A percentile compares a stretch with the other conserved stretches of the same genome.
phyloP scores from a whole-genome alignment of 2,888 invertebrate species.

The Vannuccia rotundouncinata region DNA sequence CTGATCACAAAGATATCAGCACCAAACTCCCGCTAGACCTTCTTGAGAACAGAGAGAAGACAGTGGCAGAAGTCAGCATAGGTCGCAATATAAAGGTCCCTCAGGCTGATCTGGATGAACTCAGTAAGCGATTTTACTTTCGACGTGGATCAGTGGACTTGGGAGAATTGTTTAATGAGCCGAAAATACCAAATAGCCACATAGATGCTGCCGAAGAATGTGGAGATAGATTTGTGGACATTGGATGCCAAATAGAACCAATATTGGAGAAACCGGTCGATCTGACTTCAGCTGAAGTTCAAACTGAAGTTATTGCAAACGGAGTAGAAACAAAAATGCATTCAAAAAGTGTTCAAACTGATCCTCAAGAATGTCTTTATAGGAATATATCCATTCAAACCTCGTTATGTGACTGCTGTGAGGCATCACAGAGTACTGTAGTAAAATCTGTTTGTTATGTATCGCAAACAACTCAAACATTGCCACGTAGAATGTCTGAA shows the following conservation, averaged over 20 bases:
- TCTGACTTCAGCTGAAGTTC: not conserved
- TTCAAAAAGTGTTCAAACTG: too few species aligned
- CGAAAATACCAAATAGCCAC: not conserved
- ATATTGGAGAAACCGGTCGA: not conserved
- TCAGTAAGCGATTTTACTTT: not conserved
- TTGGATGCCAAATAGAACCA: not conserved
- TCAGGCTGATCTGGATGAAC: not conserved
- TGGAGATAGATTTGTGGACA: not conserved
- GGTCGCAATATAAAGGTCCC: not conserved
- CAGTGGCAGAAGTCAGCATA: not conserved
- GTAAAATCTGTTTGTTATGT: not conserved
- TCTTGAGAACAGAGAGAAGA: not conserved
- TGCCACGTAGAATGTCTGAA: not conserved
- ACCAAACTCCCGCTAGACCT: not conserved
- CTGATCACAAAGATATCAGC: not conserved
- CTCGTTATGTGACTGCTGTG: not conserved
- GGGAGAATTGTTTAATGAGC: not conserved
- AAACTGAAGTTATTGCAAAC: not conserved
- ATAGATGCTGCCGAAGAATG: not conserved
- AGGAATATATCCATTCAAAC: too few species aligned
- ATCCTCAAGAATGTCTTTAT: too few species aligned
- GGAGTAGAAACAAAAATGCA: not conserved
- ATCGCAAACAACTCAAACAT: not conserved
- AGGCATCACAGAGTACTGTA: not conserved
- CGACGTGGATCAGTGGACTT: not conserved